Conservation (phyloP, 2,113 vertebrate species). For the Cynopterus brachyotis region DNA sequence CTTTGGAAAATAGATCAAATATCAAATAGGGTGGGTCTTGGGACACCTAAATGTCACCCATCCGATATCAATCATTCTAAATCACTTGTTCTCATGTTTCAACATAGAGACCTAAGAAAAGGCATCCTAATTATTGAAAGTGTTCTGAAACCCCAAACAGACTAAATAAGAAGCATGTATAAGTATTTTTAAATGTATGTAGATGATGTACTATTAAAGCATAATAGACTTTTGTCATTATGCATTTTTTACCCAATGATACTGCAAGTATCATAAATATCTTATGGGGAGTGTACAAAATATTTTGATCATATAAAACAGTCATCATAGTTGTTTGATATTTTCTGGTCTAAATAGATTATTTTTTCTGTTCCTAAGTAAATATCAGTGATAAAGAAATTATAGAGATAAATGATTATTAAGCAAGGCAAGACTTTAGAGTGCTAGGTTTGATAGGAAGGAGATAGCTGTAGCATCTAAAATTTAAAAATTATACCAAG, state of each 20-base stretch:
- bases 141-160: not conserved
- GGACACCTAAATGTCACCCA: not conserved
- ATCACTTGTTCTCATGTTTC: not conserved
- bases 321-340: not conserved
- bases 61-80: not conserved
- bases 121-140: not conserved
- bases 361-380: constrained; percentile 8
- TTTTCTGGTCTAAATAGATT: not conserved
- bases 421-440: not conserved
- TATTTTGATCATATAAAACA: not conserved
- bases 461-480: not conserved
- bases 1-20: not conserved
- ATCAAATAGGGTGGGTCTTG: not conserved
- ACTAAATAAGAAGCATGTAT: not conserved
- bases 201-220: not conserved
- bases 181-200: not conserved
- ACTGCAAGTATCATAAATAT: not conserved
- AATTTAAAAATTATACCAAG: not conserved
- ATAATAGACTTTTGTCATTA: not conserved
- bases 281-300: not conserved
- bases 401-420: not conserved
- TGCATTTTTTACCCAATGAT: not conserved
- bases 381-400: constrained; percentile 15
- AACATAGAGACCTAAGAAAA: not conserved
- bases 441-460: not conserved